Percentiles rank a stretch among this genome's conserved stretches.
Conservation (phyloP, 2,113 vertebrate genomes). For the Notechis scutatus region DNA sequence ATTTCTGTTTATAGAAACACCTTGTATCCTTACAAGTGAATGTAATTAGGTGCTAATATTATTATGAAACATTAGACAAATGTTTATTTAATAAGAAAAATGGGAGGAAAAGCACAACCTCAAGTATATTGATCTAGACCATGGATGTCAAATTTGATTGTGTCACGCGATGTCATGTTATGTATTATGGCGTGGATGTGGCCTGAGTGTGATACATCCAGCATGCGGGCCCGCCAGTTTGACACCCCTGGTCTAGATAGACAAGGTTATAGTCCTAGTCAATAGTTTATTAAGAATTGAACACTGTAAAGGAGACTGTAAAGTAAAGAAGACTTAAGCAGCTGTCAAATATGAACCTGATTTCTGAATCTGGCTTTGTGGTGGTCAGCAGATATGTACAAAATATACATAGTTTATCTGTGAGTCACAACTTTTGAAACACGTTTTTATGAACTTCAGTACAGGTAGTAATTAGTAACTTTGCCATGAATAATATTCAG, state of each 20-base stretch:
- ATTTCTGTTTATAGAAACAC: neutral
- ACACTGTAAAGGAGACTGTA: neutral
- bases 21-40: neutral
- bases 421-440: neutral
- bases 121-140: too few species aligned
- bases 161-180: too few species aligned
- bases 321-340: neutral
- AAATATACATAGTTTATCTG: neutral
- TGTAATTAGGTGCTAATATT: neutral
- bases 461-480: rapidly evolving
- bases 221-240: too few species aligned
- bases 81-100: neutral
- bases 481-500: neutral
- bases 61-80: neutral
- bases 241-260: neutral
- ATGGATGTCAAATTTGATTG: too few species aligned
- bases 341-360: neutral
- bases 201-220: too few species aligned
- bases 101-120: neutral
- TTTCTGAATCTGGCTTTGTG: neutral
- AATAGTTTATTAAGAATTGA: neutral
- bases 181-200: too few species aligned
- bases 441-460: rapidly evolving
- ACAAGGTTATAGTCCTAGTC: neutral
- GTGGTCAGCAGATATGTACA: neutral